Evolutionary conservation across 2,113 vertebrate genomes (phyloP), one percentile per base, ranked within the genome.

Genomic region (Terrapene triunguis): DNA sequence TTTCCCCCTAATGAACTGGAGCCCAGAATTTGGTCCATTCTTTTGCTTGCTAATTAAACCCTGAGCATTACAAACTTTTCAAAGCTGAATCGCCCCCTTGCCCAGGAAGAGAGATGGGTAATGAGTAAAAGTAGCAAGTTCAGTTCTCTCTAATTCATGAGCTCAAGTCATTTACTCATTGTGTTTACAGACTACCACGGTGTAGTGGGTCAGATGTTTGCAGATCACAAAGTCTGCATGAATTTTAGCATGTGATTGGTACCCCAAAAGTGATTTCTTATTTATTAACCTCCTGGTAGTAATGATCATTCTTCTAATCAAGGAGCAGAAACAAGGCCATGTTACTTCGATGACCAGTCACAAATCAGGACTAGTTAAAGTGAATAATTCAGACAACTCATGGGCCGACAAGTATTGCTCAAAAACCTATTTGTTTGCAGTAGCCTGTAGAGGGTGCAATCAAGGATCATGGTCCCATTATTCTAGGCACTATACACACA

Each of bases 361-460:
- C 32, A 69, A 35, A 69, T 69, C 35, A n/a, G 32, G 35, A 69
- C 35, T 69, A 69, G 4, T 69, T n/a, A 35, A 69, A 69, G 7
- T 69, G 22, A 25, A 6, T 25, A 12, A 25, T 44, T 44, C 14
- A 65, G 94, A 84, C 86, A 90, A 6, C 51, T 38, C 1, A 0
- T 4, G 65, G 29, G 29, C 82, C 82, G 51, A 2, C 0, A 1
- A 29, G 0, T 9, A 47, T 85, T 74, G 32, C 55, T 89, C 50
- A 1, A 2, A 69, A 93, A 44, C 24, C 1, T 2, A 21, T 80
- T 51, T 1, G 10, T 12, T 27, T 22, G 72, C 54, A 90, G 22
- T 50, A 92, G 84, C 87, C 21, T 88, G 25, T 50, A 0, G 0
- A 13, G 72, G 10, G 47, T 0, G 1, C 0, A 0, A 27, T 48